Conservation (phyloP, 1,140 invertebrate genomes). For the Magallana angulata region DNA sequence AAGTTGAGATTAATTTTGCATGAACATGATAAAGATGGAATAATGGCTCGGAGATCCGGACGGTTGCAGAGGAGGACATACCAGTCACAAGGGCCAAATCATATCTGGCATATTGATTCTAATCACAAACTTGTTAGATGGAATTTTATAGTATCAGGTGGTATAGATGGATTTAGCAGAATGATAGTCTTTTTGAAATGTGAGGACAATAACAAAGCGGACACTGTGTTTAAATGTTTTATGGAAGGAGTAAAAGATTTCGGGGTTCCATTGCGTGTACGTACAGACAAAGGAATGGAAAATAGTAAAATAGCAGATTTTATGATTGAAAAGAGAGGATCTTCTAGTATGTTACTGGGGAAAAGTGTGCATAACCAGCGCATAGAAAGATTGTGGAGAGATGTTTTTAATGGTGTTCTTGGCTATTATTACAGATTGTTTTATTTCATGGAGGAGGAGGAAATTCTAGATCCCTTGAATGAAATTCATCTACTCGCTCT, state of each 20-base stretch:
- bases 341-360: constrained; percentile 15
- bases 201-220: constrained; percentile 52
- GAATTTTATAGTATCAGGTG: constrained; percentile 57
- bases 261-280: constrained; percentile 55
- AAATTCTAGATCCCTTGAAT: constrained; percentile 49
- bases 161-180: constrained; percentile 61
- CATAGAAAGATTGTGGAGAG: constrained; percentile 49
- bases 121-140: constrained; percentile 61
- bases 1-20: constrained; percentile 31
- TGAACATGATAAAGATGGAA: constrained; percentile 29
- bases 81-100: constrained; percentile 42
- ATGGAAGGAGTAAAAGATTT: constrained; percentile 42
- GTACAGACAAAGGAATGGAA: constrained; percentile 59
- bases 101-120: constrained; percentile 57
- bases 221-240: constrained; percentile 48
- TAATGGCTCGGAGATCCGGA: constrained; percentile 8
- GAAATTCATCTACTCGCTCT: constrained; percentile 4
- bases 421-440: constrained; percentile 31
- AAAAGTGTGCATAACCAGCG: constrained; percentile 48
- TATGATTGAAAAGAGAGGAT: constrained; percentile 53
- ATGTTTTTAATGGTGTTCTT: constrained; percentile 45
- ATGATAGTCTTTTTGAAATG: constrained; percentile 49
- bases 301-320: constrained; percentile 52
- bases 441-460: constrained; percentile 52
- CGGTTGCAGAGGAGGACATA: constrained; percentile 48